Base-by-base conservation (phyloP, 2,888 invertebrate species). In the Ormyrus thymus region DNA sequence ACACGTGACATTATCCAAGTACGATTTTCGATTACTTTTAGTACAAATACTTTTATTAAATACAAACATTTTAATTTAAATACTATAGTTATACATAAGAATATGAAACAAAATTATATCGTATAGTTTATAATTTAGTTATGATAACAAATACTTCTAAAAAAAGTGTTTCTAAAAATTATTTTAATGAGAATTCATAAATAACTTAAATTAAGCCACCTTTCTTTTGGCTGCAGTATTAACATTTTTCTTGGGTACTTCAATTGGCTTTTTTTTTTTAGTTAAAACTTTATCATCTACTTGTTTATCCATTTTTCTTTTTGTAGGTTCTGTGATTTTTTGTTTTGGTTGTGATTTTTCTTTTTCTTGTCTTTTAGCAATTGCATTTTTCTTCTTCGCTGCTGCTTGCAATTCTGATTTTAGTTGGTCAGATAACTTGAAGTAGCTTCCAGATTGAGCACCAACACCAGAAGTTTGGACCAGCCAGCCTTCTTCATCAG, bases 401-500 rank as follows among this genome's bases (percentile, higher is more conserved):
- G 3, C 9, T 29, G 50, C 59, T 6, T 58, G 46, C 9, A 64
- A 0, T 0, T 51, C 59, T 15, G 64, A 64, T 11, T 76, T 76
- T 7, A 10, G 9, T 0, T 64, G 61, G 1, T 9, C 15, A 9
- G 74, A 48, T 29, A 81, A 51, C 13, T 81, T 81, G 15, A 79
- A 81, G 65, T 75, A 58, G 10, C 81, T 80, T 2, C 74, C 70
- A 9, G 76, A 29, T n/a, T 59, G 53, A 3, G 74, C 78, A 7
- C 81, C 81, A 9, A 3, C n/a, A 1, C 81, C 81, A 0, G 70
- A 6, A 1, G 46, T 61, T 55, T 70, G 78, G 0, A 74, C 0
- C 6, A 81, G 50, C 80, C 80, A 80, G 9, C 78, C 80, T 5
- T 80, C 66, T 8, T 72, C 51, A 5, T 4, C 46, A 0, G 78